Conservation (phyloP, 2,888 invertebrate genomes). For the Patella caerulea region DNA sequence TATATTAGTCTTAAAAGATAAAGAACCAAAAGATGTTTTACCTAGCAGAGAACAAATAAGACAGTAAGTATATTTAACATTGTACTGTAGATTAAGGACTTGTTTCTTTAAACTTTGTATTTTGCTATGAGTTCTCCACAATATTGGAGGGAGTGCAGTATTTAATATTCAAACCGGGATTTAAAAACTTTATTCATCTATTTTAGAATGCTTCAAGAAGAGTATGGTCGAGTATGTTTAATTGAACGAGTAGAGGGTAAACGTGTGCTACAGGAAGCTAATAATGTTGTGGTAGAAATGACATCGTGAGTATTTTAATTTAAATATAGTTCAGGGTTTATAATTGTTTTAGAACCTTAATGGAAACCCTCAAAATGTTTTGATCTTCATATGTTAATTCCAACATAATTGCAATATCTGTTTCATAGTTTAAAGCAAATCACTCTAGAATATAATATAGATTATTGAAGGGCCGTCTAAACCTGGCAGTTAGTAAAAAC, state of each 20-base stretch:
- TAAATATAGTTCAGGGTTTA: too few species aligned
- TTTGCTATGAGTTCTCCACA: too few species aligned
- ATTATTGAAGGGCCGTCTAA: too few species aligned
- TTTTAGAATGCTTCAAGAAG: constrained; percentile 78
- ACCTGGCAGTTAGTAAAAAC: too few species aligned
- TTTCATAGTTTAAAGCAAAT: too few species aligned
- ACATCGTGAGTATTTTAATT: constrained; percentile 32
- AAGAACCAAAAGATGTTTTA: constrained; percentile 76
- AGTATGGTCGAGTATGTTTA: constrained; percentile 83
- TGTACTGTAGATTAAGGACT: background rate
- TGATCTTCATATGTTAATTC: too few species aligned
- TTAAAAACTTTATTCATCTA: background rate
- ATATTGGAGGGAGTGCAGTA: too few species aligned
- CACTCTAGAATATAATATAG: too few species aligned
- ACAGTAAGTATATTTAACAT: constrained; percentile 42
- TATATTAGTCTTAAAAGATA: constrained; percentile 83
- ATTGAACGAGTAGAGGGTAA: constrained; percentile 85
- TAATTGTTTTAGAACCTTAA: too few species aligned
- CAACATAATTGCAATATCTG: too few species aligned
- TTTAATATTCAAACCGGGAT: background rate
- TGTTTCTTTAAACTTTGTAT: too few species aligned
- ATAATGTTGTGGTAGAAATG: constrained; percentile 15
- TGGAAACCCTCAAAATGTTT: too few species aligned
- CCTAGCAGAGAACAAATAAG: constrained; percentile 43
- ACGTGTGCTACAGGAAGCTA: constrained; percentile 24